phyloP scores from a whole-genome alignment of 2,113 vertebrate genomes.

The Orientallactaga bullata region DNA sequence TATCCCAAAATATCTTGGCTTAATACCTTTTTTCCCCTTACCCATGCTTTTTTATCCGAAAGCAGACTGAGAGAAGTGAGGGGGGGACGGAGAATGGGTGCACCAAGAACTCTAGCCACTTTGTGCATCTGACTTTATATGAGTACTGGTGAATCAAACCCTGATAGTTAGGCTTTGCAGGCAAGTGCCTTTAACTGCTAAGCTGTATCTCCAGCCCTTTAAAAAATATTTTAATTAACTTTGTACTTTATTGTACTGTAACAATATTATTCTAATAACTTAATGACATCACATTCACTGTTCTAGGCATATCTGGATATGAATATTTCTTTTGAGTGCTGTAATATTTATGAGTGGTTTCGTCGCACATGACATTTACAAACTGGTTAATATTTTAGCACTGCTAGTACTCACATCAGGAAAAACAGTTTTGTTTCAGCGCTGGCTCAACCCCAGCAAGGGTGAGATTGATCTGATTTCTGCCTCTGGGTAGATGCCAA shows the following conservation, averaged over 20 bases:
- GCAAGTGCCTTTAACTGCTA: too few species aligned
- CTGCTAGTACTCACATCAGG: slow-evolving; percentile 68
- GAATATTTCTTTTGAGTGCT: slow-evolving; percentile 63
- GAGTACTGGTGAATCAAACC: too few species aligned
- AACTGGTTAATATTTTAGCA: slow-evolving; percentile 75
- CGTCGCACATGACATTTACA: slow-evolving; percentile 73
- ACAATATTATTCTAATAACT: slow-evolving; percentile 29
- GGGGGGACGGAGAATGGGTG: too few species aligned
- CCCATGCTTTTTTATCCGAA: not conserved
- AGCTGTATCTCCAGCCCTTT: not conserved
- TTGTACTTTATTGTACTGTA: slow-evolving; percentile 53
- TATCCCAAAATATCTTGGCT: slow-evolving; percentile 13
- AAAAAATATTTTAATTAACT: not conserved
- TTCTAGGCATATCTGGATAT: slow-evolving; percentile 60
- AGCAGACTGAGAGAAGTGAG: too few species aligned
- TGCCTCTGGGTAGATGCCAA: slow-evolving; percentile 79
- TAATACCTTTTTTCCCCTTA: not conserved
- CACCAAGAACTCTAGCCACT: too few species aligned
- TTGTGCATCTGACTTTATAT: too few species aligned
- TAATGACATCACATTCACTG: not conserved
- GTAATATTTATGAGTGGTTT: slow-evolving; percentile 72
- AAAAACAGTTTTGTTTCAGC: slow-evolving; percentile 76
- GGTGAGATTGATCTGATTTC: slow-evolving; percentile 80
- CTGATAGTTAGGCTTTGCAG: too few species aligned
- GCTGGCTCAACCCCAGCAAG: slow-evolving; percentile 74